Percentiles rank a stretch among this genome's conserved stretches.
Conservation (phyloP, 2,888 invertebrate species). For the Lasioglossum leucozonium region DNA sequence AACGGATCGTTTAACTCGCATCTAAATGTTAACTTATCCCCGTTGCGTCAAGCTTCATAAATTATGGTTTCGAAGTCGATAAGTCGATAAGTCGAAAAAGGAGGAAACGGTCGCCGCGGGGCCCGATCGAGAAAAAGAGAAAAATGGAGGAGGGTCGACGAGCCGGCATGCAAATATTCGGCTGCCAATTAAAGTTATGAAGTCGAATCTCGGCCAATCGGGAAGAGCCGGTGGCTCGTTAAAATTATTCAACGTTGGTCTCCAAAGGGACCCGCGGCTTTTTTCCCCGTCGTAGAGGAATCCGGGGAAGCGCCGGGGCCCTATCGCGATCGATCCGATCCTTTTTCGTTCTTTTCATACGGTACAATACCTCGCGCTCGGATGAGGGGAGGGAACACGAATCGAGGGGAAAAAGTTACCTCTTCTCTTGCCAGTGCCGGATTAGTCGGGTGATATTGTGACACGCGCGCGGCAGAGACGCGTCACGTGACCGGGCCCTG, state of each 20-base stretch:
- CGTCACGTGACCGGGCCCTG: no score
- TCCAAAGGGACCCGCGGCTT: constrained; percentile 57
- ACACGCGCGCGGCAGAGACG: no score
- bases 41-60: constrained; percentile 19
- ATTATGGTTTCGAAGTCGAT: constrained; percentile 19
- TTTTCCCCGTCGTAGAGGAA: constrained; percentile 57
- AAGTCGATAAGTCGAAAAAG: neutral
- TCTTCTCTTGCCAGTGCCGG: no score
- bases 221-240: constrained; percentile 75
- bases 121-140: neutral
- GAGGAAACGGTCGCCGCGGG: constrained; percentile 16
- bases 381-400: no score
- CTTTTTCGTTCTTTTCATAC: constrained; percentile 39
- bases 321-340: constrained; percentile 63
- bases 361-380: neutral
- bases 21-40: neutral
- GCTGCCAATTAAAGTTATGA: constrained; percentile 78
- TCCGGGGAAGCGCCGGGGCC: constrained; percentile 43
- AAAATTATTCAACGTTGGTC: constrained; percentile 80
- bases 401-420: neutral
- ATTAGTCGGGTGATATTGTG: no score
- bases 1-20: neutral
- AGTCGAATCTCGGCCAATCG: constrained; percentile 57
- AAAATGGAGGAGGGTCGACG: constrained; percentile 10
- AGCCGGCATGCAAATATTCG: constrained; percentile 74